These are phyloP conservation scores for Spea bombifrons DNA, from an alignment of 2,113 vertebrate species.

Conservation along the genomic window DNA sequence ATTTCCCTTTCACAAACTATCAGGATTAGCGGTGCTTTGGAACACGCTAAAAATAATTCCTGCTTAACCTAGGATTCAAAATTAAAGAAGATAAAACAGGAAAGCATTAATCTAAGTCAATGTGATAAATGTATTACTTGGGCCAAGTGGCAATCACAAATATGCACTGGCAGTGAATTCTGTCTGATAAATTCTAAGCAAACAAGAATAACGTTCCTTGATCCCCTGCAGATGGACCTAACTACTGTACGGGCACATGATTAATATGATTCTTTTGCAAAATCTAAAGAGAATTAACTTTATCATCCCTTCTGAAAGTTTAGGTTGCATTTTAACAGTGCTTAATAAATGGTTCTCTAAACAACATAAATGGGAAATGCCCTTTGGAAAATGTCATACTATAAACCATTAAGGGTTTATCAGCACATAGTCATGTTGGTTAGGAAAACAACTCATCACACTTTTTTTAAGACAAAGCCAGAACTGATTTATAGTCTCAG, in stretches of 20 bases:
- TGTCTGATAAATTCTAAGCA: slow-evolving; percentile 48
- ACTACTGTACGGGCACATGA: slow-evolving; percentile 41
- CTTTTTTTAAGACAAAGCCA: slow-evolving; percentile 33
- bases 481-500: slow-evolving; percentile 39
- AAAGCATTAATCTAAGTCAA: slow-evolving; percentile 49
- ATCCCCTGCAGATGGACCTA: slow-evolving; percentile 47
- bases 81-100: slow-evolving; percentile 48
- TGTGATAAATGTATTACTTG: slow-evolving; percentile 47
- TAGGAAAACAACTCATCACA: slow-evolving; percentile 44
- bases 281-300: slow-evolving; percentile 41
- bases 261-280: slow-evolving; percentile 42
- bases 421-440: slow-evolving; percentile 29
- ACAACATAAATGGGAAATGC: slow-evolving; percentile 19
- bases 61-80: slow-evolving; percentile 48
- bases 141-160: slow-evolving; percentile 48
- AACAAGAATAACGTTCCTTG: slow-evolving; percentile 42
- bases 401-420: slow-evolving; percentile 35
- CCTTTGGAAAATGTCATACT: slow-evolving; percentile 16
- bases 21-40: slow-evolving; percentile 43
- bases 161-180: slow-evolving; percentile 44
- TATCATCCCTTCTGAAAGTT: slow-evolving; percentile 37
- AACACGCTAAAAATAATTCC: slow-evolving; percentile 50
- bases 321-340: slow-evolving; percentile 24
- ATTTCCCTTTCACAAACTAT: slow-evolving; percentile 45
- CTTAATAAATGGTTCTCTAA: slow-evolving; percentile 32